Base-by-base conservation (phyloP, 2,888 invertebrate genomes). In the Xestia rhomboidea region DNA sequence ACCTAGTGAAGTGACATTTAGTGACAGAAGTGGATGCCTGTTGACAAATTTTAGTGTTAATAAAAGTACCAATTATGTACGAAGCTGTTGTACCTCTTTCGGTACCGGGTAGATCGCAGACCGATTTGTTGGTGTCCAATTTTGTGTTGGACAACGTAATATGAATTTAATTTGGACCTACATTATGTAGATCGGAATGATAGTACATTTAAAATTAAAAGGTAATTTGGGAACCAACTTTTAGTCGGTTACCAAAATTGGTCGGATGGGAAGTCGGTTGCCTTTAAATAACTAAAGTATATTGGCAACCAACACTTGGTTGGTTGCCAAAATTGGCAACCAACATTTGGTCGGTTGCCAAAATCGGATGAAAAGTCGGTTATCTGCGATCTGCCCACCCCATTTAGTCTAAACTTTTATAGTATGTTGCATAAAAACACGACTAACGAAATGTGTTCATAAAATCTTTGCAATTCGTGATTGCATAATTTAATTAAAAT, bases 11-110 rank as follows among this genome's bases (percentile, higher is more conserved):
- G 84, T 86, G 84, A 88, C 77, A 21, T 57, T 76, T 76, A 68
- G 73, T 68, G 73, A 68, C 30, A 69, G 68, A 82, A 74, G 80
- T 87, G 83, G 78, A 76, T 73, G 77, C 68, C 68, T 70, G 82
- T 79, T 78, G 73, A 60, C n/a, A 87, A 85, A 88, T 76, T 86
- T 73, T 85, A 78, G 81, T 79, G 67, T 80, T 87, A 38, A 79
- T 71, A 77, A 41, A 79, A 73, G 73, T 81, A 84, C 70, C 54
- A 68, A 57, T 30, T 66, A 69, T 69, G 64, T 83, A 76, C 41
- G 34, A 51, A 67, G 27, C 27, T 27, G 27, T 54, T 64, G 75
- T 80, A 74, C 67, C 44, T 46, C 41, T 44, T 60, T 15, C 41
- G 44, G 57, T 67, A 41, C 46, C 27, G 1, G 44, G 38, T 57